Evolutionary conservation across 2,888 invertebrate species (phyloP), one percentile per base, ranked within the genome.

Genomic region (Anthrax anthrax): DNA sequence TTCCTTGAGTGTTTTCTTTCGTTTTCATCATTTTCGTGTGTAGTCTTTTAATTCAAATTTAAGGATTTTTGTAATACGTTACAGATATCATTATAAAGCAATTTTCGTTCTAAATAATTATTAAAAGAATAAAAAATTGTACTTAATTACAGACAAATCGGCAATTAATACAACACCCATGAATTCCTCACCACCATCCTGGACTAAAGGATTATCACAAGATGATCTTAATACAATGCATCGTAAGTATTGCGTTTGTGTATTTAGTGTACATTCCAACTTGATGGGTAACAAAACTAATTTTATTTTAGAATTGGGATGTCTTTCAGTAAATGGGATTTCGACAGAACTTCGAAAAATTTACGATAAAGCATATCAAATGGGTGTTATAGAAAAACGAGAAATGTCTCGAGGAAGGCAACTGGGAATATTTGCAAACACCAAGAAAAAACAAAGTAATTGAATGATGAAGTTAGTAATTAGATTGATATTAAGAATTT

Each of bases 331-430:
- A 45, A 80, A 86, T 50, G 84, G 85, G 52, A 71, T 97, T 27
- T 84, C 96, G 56, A 81, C 88, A 58, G 95, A 95, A 75, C 89
- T 97, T 1, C 87, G 90, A 65, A 87, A 89, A 60, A 72, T 97
- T 16, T 94, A 96, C 62, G 94, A 96, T 61, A 75, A 87, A 50
- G 92, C 96, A 1, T 97, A 95, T 66, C 88, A 91, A 60, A 71
- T 98, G 29, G 96, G 95, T 4, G 72, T 91, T 16, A 92, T 94
- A 62, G 96, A 97, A 71, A 85, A 92, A 0, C 89, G 90, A 64
- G 95, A 96, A 72, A 90, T 96, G 85, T 94, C 94, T 0, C 72
- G 95, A 56, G 95, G 94, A 37, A 92, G 92, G 71, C 89, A 92
- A 68, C 74, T 96, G 52, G 89, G 92, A 63, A 86, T 96, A 60